These are phyloP conservation scores for Numenius phaeopus DNA, from an alignment of 2,797 vertebrate species.

Conservation along the genomic window DNA sequence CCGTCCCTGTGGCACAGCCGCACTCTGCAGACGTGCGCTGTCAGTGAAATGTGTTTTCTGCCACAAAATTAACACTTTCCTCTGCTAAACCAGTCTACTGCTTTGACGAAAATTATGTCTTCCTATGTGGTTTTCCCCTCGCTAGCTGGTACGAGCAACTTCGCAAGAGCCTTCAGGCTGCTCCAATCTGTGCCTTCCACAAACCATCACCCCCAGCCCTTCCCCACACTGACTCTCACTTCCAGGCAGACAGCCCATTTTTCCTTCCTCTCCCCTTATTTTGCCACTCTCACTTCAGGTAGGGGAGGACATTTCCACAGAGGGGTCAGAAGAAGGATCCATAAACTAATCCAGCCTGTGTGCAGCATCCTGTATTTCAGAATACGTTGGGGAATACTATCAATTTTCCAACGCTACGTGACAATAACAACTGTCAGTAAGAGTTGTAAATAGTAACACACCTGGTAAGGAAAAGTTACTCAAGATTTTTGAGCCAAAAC, in stretches of 20 bases:
- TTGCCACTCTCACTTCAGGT: background rate
- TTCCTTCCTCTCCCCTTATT: background rate
- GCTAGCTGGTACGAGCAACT: background rate
- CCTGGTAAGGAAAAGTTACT: background rate
- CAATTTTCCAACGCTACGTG: background rate
- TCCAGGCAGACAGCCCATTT: background rate
- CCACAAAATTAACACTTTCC: background rate
- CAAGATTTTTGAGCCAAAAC: background rate
- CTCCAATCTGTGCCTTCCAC: background rate
- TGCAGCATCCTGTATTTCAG: background rate
- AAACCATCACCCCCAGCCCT: background rate
- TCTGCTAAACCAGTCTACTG: background rate
- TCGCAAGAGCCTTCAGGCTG: background rate
- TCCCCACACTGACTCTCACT: background rate
- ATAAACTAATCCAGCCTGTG: background rate
- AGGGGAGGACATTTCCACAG: background rate
- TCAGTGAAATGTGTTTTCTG: background rate
- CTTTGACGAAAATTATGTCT: background rate
- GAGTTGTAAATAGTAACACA: background rate
- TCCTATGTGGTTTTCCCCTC: background rate
- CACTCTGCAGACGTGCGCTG: rapidly evolving
- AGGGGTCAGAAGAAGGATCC: background rate
- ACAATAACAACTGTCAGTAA: background rate
- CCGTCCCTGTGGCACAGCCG: background rate
- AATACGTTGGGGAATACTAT: rapidly evolving